A percentile compares a stretch with the other conserved stretches of the same genome.
Conservation (phyloP, 2,113 vertebrate genomes). For the Apeltes quadracus region DNA sequence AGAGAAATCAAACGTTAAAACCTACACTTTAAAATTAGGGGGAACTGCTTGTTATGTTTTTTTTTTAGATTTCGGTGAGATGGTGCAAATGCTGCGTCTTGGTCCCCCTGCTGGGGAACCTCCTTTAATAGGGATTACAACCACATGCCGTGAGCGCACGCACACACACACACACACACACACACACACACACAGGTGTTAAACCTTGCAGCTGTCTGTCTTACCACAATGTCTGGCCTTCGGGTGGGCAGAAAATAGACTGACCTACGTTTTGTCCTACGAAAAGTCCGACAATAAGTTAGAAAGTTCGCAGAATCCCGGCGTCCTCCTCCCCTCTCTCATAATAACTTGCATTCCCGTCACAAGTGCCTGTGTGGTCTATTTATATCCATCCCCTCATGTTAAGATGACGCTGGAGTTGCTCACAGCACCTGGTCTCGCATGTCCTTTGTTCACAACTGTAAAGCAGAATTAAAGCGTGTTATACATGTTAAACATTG, state of each 20-base stretch:
- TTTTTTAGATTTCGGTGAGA: too few species aligned
- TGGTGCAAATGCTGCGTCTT: too few species aligned
- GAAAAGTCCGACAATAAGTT: background rate
- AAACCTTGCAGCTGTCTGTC: slow-evolving; percentile 75
- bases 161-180: slow-evolving; percentile 22
- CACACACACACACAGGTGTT: slow-evolving; percentile 26
- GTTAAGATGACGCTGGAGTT: slow-evolving; percentile 19
- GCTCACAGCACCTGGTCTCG: slow-evolving; percentile 18
- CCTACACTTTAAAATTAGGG: background rate
- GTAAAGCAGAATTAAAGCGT: background rate
- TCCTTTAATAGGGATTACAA: slow-evolving; percentile 58
- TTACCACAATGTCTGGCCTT: slow-evolving; percentile 42
- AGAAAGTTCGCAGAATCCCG: background rate
- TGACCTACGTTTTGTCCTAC: slow-evolving; percentile 2
- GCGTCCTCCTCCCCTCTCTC: slow-evolving; percentile 53
- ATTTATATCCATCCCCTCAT: slow-evolving; percentile 67
- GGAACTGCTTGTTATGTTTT: too few species aligned
- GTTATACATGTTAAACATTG: background rate
- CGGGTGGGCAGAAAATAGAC: slow-evolving; percentile 52
- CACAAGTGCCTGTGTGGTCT: slow-evolving; percentile 39
- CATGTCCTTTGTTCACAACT: slow-evolving; percentile 1
- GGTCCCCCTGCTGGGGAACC: slow-evolving; percentile 29
- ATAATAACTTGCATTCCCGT: slow-evolving; percentile 51
- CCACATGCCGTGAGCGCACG: slow-evolving; percentile 56
- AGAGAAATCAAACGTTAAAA: background rate